Evolutionary conservation across 1,140 invertebrate genomes (phyloP).

Genomic region (Hermetia illucens): DNA sequence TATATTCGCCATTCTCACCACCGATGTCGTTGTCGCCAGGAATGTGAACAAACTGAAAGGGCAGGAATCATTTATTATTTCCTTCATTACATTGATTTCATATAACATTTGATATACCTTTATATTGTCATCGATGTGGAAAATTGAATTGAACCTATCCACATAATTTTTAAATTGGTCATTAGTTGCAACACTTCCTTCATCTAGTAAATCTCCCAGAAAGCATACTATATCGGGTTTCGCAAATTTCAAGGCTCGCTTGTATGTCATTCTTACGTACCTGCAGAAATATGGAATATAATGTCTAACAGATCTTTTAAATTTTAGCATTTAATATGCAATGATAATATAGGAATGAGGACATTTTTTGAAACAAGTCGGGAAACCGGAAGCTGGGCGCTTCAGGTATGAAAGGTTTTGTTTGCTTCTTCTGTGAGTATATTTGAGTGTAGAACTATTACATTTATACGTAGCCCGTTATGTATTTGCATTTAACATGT

Average conservation of each 20-base stretch:
- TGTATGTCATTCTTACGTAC: conserved; percentile 67
- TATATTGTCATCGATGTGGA: conserved; percentile 39
- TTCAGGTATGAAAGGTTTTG: too few relatives aligned
- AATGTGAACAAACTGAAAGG: conserved; percentile 58
- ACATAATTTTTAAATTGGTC: conserved; percentile 56
- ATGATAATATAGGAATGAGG: background rate
- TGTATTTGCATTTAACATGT: too few relatives aligned
- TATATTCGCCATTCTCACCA: conserved; percentile 65
- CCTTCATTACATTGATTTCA: background rate
- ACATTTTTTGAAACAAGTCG: background rate
- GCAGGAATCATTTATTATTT: too few relatives aligned
- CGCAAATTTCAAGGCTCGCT: conserved; percentile 50
- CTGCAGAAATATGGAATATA: too few relatives aligned
- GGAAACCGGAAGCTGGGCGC: too few relatives aligned
- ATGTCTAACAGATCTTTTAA: too few relatives aligned
- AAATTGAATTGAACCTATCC: conserved; percentile 54
- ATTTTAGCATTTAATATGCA: too few relatives aligned
- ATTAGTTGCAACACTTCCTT: conserved; percentile 62
- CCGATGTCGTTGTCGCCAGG: conserved; percentile 94
- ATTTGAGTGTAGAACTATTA: too few relatives aligned
- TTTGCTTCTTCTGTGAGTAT: too few relatives aligned
- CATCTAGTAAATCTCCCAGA: conserved; percentile 85
- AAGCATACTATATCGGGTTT: conserved; percentile 77
- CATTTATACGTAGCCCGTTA: too few relatives aligned
- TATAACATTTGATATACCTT: conserved; percentile 22